Conservation (phyloP, 2,113 vertebrate species). For the Nycticryphes semicollaris region DNA sequence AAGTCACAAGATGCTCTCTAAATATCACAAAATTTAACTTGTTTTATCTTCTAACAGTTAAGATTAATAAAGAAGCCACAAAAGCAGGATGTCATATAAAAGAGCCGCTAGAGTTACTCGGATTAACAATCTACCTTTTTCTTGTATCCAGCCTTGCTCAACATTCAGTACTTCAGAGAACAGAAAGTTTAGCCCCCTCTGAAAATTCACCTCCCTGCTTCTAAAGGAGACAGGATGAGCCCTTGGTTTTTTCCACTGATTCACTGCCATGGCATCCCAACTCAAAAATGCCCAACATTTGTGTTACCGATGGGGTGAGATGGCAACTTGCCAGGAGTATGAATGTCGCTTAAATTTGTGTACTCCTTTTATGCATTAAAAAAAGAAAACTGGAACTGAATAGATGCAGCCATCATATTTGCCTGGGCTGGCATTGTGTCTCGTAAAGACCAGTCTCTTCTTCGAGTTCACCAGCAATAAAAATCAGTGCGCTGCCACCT, state of each 20-base stretch:
- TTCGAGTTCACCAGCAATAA: conserved; percentile 74
- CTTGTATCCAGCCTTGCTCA: not conserved
- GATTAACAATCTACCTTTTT: not conserved
- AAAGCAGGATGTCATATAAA: not conserved
- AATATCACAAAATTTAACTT: not conserved
- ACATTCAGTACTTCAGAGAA: not conserved
- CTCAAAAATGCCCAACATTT: not conserved
- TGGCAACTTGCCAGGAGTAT: not conserved
- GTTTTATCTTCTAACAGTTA: conserved; percentile 32
- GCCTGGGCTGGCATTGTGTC: not conserved
- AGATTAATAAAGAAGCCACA: conserved; percentile 19
- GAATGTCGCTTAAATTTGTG: not conserved
- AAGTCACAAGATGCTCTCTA: not conserved
- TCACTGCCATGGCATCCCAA: not conserved
- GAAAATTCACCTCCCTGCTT: not conserved
- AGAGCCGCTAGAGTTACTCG: conserved; percentile 14
- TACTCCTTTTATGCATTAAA: not conserved
- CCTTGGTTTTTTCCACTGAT: not conserved
- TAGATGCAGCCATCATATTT: not conserved
- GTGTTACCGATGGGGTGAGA: not conserved
- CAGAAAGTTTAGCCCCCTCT: not conserved
- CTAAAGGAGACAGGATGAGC: not conserved
- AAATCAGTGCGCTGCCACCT: not conserved
- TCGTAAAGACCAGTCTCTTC: not conserved
- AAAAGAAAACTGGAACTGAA: not conserved